These are phyloP conservation scores for Myotis lucifugus DNA, from an alignment of 2,113 vertebrate species.

Conservation along the genomic window DNA sequence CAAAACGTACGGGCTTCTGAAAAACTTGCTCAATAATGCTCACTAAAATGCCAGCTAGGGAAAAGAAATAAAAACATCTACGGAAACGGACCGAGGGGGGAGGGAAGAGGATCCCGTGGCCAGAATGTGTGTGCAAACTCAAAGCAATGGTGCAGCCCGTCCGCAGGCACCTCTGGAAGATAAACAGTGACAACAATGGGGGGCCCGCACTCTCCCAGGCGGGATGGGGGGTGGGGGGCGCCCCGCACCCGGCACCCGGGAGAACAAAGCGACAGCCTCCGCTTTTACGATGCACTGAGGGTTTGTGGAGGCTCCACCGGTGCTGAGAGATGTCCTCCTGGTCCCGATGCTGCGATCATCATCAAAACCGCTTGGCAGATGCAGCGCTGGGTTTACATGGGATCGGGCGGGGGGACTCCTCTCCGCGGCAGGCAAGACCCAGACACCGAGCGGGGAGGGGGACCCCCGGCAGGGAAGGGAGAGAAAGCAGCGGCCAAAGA, in stretches of 20 bases:
- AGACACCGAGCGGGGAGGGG: not conserved
- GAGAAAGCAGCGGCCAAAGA: not conserved
- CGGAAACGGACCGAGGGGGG: not conserved
- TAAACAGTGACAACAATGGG: not conserved
- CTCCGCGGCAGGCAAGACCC: not conserved
- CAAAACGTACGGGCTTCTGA: not conserved
- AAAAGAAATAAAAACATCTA: not conserved
- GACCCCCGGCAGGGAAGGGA: too few relatives aligned
- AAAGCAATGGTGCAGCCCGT: not conserved
- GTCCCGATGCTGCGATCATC: not conserved
- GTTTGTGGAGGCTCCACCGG: not conserved
- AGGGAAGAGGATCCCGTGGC: not conserved
- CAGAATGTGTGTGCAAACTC: not conserved
- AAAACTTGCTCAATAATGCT: slow-evolving; percentile 40
- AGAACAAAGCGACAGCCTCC: slow-evolving; percentile 64
- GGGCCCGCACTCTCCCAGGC: not conserved
- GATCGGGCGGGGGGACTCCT: not conserved
- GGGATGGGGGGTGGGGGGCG: not conserved
- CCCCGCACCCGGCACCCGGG: slow-evolving; percentile 11
- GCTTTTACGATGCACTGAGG: not conserved
- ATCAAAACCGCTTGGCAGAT: not conserved
- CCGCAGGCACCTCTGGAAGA: not conserved
- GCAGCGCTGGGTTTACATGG: not conserved
- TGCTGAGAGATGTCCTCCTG: not conserved
- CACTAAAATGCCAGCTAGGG: not conserved